Evolutionary conservation across 2,797 vertebrate genomes (phyloP), one percentile per base, ranked within the genome.

Genomic region (Channallabes apus): DNA sequence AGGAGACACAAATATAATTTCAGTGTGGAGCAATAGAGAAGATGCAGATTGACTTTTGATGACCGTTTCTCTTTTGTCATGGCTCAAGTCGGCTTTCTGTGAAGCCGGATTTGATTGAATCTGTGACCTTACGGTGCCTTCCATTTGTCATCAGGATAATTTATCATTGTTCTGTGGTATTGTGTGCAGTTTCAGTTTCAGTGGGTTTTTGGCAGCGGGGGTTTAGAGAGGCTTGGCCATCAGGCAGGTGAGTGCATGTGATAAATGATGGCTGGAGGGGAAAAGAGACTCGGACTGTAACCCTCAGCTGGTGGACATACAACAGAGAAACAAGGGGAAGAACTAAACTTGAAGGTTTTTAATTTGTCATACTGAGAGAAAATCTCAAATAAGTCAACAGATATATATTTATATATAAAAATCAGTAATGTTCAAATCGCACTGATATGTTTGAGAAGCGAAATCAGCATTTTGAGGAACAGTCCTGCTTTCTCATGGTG

Each of bases 41-140:
- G 38, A 87, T 80, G 58, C 35, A 58, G 46, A 56, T 80, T 88
- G 73, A 81, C 83, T 79, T 82, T 51, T 67, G 61, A 67, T 67
- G 79, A 18, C 41, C 18, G 22, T 67, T 80, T 54, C 41, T 67
- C 41, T 54, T 67, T 67, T 85, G 82, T 84, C 86, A 83, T 62
- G 75, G 61, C 41, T 54, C 32, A 24, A 84, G 75, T 27, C 58
- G 2, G 22, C 67, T 82, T 89, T 87, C 58, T 86, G 67, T 89
- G 84, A 84, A 85, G 77, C 75, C 68, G 58, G 35, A 12, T 79
- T 80, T 41, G 6, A 56, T n/a, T 84, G 87, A 88, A 88, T 84
- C 85, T 68, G 77, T 87, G 85, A 89, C 86, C 89, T 90, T 86
- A 85, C 83, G 80, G 84, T 89, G 88, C 82, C 87, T 87, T 86